Evolutionary conservation across 2,888 invertebrate genomes (phyloP), one percentile per base, ranked within the genome.

Genomic region (Quadriops clusia): DNA sequence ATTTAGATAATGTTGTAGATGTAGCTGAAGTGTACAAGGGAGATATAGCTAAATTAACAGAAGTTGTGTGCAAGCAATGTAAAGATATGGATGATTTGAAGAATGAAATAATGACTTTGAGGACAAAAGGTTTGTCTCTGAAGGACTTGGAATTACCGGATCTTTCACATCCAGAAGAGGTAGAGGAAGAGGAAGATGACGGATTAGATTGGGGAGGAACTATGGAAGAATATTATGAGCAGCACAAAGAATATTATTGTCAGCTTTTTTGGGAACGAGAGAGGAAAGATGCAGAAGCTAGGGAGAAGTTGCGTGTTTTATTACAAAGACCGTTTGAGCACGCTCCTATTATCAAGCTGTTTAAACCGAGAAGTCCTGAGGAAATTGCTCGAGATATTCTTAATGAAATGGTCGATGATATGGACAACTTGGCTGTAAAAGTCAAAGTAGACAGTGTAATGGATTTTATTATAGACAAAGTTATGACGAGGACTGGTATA

Each of bases 21-120:
- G 43, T 51, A 6, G 53, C 61, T 30, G 30, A 47, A 7, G 44
- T 50, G 12, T 57, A 58, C 34, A 43, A 50, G 12, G 38, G 48
- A n/a, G 66, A 67, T 33, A 37, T 66, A 22, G 32, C 38, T n/a
- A 58, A 56, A 37, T 47, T 68, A 7, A 49, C 59, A 33, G 41
- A 37, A 6, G 56, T 67, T 20, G 38, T 61, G 7, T 47, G 53
- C 25, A 49, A 50, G 29, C 65, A 67, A 47, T 41, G 49, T 18
- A 41, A 44, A 15, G 60, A 64, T 31, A 56, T 61, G n/a, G 30
- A 22, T 32, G 34, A 34, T 14, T 35, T 49, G 33, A 41, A 39
- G 28, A 34, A 41, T 5, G 48, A 48, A 44, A 57, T 56, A 22
- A 53, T 48, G 41, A 44, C 44, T 33, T 39, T 59, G 18, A 53